phyloP scores from a whole-genome alignment of 2,113 vertebrate species.

The Brachypteracias leptosomus region DNA sequence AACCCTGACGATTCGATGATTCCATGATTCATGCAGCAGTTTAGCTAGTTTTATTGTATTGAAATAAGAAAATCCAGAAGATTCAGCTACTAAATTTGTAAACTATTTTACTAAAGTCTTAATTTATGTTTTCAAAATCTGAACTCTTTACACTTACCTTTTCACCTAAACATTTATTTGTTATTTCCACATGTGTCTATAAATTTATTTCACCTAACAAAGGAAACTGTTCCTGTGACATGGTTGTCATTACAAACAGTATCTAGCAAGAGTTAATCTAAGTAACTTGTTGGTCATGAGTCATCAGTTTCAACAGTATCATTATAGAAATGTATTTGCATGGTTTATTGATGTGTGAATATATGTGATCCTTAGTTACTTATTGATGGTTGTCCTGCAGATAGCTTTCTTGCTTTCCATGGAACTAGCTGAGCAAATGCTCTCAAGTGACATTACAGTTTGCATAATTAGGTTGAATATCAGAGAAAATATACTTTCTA shows the following conservation, averaged over 20 bases:
- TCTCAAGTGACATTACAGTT: not conserved
- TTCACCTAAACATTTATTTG: not conserved
- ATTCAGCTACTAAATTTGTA: not conserved
- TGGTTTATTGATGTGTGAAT: not conserved
- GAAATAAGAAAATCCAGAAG: not conserved
- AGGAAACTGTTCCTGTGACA: not conserved
- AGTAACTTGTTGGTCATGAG: not conserved
- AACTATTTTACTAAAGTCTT: not conserved
- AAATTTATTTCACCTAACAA: not conserved
- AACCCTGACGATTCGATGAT: too few relatives aligned
- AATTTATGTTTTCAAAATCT: not conserved
- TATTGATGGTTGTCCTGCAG: not conserved
- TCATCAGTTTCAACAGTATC: not conserved
- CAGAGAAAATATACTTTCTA: not conserved
- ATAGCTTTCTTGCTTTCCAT: not conserved
- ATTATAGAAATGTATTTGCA: not conserved
- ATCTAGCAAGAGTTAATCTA: not conserved
- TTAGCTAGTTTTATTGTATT: not conserved
- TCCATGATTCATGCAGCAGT: too few relatives aligned
- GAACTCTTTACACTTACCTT: not conserved
- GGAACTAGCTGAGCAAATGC: not conserved
- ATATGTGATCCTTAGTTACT: not conserved
- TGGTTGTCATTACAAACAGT: not conserved
- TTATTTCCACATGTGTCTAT: not conserved
- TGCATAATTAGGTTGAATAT: not conserved